A percentile compares a stretch with the other conserved stretches of the same genome.
These are phyloP conservation scores for Lissonota sp. DNA, from an alignment of 2,888 invertebrate genomes.

Conservation along the genomic window DNA sequence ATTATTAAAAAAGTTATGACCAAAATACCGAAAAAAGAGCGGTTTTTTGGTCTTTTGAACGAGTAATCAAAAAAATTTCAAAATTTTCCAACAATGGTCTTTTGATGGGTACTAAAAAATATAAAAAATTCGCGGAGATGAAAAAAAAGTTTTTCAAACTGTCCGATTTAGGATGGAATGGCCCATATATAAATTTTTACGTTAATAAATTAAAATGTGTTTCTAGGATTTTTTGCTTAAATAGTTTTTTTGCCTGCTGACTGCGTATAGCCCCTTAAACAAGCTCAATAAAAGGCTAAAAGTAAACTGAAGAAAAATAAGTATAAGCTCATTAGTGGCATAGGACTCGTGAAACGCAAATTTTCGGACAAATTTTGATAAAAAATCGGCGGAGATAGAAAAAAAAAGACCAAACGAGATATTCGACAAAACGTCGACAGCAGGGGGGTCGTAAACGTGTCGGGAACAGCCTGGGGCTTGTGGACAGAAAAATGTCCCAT, in stretches of 20 bases:
- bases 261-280: constrained; percentile 10
- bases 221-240: too few relatives aligned
- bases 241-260: background rate
- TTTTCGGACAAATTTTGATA: constrained; percentile 50
- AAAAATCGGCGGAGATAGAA: constrained; percentile 27
- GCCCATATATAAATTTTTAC: too few relatives aligned
- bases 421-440: constrained; percentile 50
- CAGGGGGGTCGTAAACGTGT: constrained; percentile 61
- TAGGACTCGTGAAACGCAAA: constrained; percentile 26
- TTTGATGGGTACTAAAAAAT: too few relatives aligned
- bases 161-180: too few relatives aligned
- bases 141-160: too few relatives aligned
- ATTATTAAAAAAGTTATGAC: too few relatives aligned
- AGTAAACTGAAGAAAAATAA: constrained; percentile 27
- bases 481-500: constrained; percentile 59
- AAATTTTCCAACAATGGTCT: too few relatives aligned
- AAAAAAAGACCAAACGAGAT: constrained; percentile 39
- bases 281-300: background rate
- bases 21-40: too few relatives aligned
- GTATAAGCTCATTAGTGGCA: constrained; percentile 14
- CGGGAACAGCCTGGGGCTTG: constrained; percentile 63
- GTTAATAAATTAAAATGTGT: too few relatives aligned
- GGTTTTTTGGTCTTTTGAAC: too few relatives aligned
- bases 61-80: too few relatives aligned
- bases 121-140: too few relatives aligned